Evolutionary conservation across 2,888 invertebrate species (phyloP), one percentile per base, ranked within the genome.

Genomic region (Chesias legatella): DNA sequence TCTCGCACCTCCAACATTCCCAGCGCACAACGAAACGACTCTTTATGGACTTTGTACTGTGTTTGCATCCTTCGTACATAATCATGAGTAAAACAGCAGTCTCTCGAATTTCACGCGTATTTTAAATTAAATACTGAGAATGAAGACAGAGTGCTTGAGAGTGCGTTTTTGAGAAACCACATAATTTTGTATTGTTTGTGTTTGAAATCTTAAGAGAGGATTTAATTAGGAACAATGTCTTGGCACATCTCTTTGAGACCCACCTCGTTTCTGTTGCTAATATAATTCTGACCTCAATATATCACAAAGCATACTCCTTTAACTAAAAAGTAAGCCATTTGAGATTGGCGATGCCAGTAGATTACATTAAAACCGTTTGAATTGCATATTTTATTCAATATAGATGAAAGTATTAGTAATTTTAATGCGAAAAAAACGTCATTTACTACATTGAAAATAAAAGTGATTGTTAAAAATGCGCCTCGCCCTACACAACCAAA

Each of bases 61-160:
- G 37, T 33, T 37, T 43, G 37, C 32, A 24, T 29, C 36, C 33
- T 36, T 40, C 42, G 39, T 44, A 43, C 33, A 47, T 46, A 44
- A 46, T 47, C 43, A 43, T 49, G 42, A 42, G 35, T 39, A 33
- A 33, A 40, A 33, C 23, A 31, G 10, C 31, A 23, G 23, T 21
- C 10, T 27, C 24, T 46, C 8, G 23, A 30, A 48, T 25, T 38
- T 36, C 38, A 37, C 35, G 38, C 43, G 45, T 43, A 40, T 39
- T 42, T 51, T 38, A 43, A 46, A 48, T 46, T 46, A 46, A 43
- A 43, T 25, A 37, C 10, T 25, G 23, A 24, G 9, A 26, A 33
- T 8, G 6, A 1, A 13, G 3, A n/a, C 20, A 8, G 7, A 17
- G 20, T 17, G 1, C 5, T n/a, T 7, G 21, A 40, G 37, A 11